phyloP scores from a whole-genome alignment of 2,797 vertebrate genomes.

The Enteromius treurensis region DNA sequence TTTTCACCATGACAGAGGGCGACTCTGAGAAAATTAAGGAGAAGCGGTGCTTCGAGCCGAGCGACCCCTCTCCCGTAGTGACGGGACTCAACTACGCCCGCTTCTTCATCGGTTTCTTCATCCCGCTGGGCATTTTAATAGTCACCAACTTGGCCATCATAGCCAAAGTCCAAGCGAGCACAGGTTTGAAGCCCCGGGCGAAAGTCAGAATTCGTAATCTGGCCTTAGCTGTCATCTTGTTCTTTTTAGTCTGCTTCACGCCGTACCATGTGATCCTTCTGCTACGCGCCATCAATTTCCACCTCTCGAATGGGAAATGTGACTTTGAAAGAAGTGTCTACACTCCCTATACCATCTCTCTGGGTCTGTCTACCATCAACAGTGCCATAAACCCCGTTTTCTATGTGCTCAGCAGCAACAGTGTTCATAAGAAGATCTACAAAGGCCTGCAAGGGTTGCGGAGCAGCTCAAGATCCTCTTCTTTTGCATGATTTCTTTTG shows the following conservation, averaged over 20 bases:
- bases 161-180: constrained; percentile 70
- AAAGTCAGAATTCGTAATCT: constrained; percentile 80
- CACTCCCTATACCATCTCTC: constrained; percentile 74
- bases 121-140: constrained; percentile 79
- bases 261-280: constrained; percentile 88
- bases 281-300: constrained; percentile 70
- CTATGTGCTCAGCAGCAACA: constrained; percentile 84
- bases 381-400: constrained; percentile 86
- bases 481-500: background rate
- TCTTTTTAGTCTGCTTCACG: constrained; percentile 88
- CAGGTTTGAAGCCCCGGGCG: constrained; percentile 67
- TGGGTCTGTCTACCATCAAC: constrained; percentile 85
- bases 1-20: constrained; percentile 71
- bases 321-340: constrained; percentile 75
- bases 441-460: constrained; percentile 61
- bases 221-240: constrained; percentile 74
- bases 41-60: constrained; percentile 83
- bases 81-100: constrained; percentile 76
- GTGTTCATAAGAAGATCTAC: constrained; percentile 75
- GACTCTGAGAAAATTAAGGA: fast-evolving
- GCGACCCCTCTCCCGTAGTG: constrained; percentile 54
- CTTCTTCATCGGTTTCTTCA: constrained; percentile 80
- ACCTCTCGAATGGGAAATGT: constrained; percentile 59
- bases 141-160: constrained; percentile 81
- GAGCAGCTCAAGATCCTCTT: constrained; percentile 21